Evolutionary conservation across 2,797 vertebrate genomes (phyloP).

Genomic region (Paramormyrops hopkinsi): DNA sequence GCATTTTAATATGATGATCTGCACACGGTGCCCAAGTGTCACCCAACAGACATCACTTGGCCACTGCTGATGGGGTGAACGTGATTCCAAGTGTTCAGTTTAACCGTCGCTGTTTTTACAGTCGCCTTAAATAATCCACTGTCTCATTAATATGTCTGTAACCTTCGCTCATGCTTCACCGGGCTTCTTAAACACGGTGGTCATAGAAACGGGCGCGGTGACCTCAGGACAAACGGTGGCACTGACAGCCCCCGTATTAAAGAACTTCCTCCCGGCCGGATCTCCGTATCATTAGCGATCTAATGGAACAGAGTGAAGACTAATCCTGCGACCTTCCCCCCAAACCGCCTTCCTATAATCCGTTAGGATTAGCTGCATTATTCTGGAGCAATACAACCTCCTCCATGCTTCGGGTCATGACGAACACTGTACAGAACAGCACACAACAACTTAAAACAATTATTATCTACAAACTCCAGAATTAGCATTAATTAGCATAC

Average conservation of each 20-base stretch:
- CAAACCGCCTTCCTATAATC: conserved; percentile 1
- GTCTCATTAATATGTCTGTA: not conserved
- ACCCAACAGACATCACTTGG: not conserved
- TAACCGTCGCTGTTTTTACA: not conserved
- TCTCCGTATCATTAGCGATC: conserved; percentile 9
- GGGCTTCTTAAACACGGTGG: not conserved
- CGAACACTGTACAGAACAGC: not conserved
- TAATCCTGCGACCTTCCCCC: conserved; percentile 17
- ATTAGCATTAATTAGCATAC: not conserved
- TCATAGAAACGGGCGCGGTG: conserved; percentile 20
- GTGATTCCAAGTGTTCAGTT: not conserved
- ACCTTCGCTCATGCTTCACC: not conserved
- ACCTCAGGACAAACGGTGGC: not conserved
- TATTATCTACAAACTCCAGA: not conserved
- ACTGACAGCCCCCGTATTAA: not conserved
- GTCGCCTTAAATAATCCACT: not conserved
- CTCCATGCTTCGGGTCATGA: not conserved
- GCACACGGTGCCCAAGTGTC: not conserved
- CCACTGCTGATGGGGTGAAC: not conserved
- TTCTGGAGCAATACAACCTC: not conserved
- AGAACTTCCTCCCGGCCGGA: not conserved
- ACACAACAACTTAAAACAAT: not conserved
- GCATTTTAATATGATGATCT: not conserved
- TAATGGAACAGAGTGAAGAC: not conserved
- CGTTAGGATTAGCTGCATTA: conserved; percentile 8